phyloP scores from a whole-genome alignment of 2,113 vertebrate species.

The Mionectes macconnelli region DNA sequence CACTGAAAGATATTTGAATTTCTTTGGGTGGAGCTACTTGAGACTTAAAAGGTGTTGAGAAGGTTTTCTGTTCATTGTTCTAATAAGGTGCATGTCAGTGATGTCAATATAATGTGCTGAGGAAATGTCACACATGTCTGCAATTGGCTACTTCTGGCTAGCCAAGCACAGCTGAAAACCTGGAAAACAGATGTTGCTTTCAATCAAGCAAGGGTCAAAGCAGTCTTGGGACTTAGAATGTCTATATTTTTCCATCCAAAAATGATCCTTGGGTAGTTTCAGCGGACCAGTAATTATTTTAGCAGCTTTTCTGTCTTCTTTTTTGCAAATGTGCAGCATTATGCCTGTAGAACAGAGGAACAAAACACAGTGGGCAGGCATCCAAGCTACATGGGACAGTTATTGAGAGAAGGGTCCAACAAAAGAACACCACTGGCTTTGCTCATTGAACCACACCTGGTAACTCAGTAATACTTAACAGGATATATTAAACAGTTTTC shows the following conservation, averaged over 20 bases:
- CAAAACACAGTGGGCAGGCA: neutral
- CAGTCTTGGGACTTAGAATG: conserved; percentile 56
- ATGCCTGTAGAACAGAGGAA: neutral
- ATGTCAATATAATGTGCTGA: conserved; percentile 66
- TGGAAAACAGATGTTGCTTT: conserved; percentile 79
- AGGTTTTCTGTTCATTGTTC: conserved; percentile 69
- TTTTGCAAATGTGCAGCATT: neutral
- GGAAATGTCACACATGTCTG: conserved; percentile 80
- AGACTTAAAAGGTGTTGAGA: conserved; percentile 68
- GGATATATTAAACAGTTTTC: conserved; percentile 1
- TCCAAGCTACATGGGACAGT: neutral
- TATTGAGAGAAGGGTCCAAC: neutral
- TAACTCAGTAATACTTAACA: neutral
- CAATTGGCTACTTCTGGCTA: conserved; percentile 74
- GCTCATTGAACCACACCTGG: conserved; percentile 32
- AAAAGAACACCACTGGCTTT: neutral
- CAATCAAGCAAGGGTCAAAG: conserved; percentile 74
- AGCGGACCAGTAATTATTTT: conserved; percentile 52
- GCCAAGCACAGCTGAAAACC: conserved; percentile 69
- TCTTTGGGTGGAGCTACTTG: neutral
- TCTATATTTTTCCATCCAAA: conserved; percentile 38
- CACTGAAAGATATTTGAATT: neutral
- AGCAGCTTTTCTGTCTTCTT: conserved; percentile 9
- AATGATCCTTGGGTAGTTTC: conserved; percentile 26
- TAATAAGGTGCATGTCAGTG: conserved; percentile 70